Conservation (phyloP, 2,888 invertebrate genomes). For the Dendrolimus pini region DNA sequence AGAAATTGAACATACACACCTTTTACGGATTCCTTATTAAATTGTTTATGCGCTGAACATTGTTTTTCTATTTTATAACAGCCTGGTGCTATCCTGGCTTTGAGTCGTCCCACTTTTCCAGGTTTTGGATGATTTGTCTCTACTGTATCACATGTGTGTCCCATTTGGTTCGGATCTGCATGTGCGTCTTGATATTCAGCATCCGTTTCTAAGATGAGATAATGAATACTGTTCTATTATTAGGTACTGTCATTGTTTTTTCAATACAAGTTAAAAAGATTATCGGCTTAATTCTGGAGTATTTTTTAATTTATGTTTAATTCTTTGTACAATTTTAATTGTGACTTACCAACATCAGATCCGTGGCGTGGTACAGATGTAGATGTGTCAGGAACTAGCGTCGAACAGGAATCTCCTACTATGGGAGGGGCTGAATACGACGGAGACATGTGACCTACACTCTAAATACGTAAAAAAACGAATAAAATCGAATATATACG, state of each 20-base stretch:
- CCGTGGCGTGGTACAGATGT: constrained; percentile 24
- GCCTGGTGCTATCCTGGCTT: constrained; percentile 56
- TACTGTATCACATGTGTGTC: constrained; percentile 37
- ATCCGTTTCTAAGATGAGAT: constrained; percentile 47
- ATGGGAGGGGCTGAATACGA: constrained; percentile 62
- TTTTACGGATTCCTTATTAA: constrained; percentile 41
- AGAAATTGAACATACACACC: constrained; percentile 16
- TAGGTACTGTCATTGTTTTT: background rate
- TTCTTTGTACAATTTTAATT: background rate
- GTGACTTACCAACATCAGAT: constrained; percentile 41
- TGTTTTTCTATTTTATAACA: constrained; percentile 31
- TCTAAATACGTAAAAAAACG: constrained; percentile 4
- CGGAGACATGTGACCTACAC: constrained; percentile 17
- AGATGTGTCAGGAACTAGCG: constrained; percentile 30
- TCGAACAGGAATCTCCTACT: constrained; percentile 22
- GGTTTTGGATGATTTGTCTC: constrained; percentile 40
- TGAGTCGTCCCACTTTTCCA: constrained; percentile 57
- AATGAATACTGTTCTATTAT: background rate
- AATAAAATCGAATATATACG: too few species aligned
- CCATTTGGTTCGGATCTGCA: constrained; percentile 28
- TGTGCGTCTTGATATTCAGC: constrained; percentile 58
- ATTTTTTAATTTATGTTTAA: too few species aligned
- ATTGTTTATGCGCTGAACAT: constrained; percentile 33
- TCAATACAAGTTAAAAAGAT: too few species aligned
- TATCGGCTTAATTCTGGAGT: too few species aligned